Percentiles rank a stretch among this genome's conserved stretches.
phyloP scores from a whole-genome alignment of 2,888 invertebrate genomes.

The Notocelia uddmanniana region DNA sequence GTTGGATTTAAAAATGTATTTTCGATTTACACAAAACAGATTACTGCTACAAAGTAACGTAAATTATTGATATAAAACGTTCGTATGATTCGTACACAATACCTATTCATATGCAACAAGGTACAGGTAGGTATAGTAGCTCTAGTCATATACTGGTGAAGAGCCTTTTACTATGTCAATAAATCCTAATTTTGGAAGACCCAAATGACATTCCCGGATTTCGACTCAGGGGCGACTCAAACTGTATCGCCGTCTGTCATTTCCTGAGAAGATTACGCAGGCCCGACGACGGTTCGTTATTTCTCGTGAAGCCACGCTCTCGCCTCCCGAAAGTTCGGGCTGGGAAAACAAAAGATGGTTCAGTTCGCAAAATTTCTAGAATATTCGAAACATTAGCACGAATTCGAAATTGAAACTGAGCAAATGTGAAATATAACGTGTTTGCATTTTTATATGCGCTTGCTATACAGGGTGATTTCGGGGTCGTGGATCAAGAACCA shows the following conservation, averaged over 20 bases:
- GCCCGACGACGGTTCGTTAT: conserved; percentile 8
- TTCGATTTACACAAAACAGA: not conserved
- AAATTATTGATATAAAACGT: too few relatives aligned
- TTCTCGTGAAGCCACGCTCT: not conserved
- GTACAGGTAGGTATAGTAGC: too few relatives aligned
- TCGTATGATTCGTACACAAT: too few relatives aligned
- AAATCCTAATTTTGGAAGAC: not conserved
- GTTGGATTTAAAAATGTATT: too few relatives aligned
- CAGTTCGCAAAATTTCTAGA: conserved; percentile 18
- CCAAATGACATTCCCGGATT: conserved; percentile 1
- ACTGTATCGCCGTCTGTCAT: conserved; percentile 15
- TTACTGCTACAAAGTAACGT: not conserved
- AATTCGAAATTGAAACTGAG: conserved; percentile 11
- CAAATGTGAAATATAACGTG: not conserved
- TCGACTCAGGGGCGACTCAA: conserved; percentile 6
- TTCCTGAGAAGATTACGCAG: conserved; percentile 10
- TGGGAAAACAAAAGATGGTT: conserved; percentile 27
- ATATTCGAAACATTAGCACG: conserved; percentile 20
- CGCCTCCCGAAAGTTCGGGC: conserved; percentile 4
- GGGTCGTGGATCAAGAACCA: too few relatives aligned
- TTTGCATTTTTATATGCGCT: not conserved
- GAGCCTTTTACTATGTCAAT: too few relatives aligned
- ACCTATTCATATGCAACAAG: too few relatives aligned
- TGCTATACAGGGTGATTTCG: too few relatives aligned
- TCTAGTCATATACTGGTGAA: not conserved